Percentiles rank a stretch among this genome's conserved stretches.
Conservation (phyloP, 2,888 invertebrate species). For the Orchestes rusci region DNA sequence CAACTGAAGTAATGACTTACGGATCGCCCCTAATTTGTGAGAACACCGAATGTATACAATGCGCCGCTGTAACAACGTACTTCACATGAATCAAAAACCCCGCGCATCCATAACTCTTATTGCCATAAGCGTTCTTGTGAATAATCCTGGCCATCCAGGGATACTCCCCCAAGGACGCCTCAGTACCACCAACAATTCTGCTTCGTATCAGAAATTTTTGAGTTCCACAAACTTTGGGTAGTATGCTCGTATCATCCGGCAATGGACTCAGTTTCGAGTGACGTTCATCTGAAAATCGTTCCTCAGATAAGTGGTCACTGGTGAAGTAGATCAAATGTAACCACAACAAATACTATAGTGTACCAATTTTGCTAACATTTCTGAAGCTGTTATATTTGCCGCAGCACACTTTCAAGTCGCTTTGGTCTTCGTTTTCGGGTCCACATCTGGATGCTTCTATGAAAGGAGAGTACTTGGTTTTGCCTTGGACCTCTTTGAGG, state of each 20-base stretch:
- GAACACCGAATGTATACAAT: constrained; percentile 40
- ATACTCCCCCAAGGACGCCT: constrained; percentile 47
- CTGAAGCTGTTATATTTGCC: constrained; percentile 31
- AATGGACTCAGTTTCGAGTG: too few relatives aligned
- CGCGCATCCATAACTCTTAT: constrained; percentile 42
- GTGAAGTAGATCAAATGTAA: too few relatives aligned
- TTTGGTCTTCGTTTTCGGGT: constrained; percentile 29
- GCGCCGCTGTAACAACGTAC: constrained; percentile 51
- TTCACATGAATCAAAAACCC: constrained; percentile 48
- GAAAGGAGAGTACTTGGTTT: constrained; percentile 30
- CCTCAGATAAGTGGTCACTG: too few relatives aligned
- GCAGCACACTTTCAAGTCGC: constrained; percentile 38
- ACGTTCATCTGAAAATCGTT: too few relatives aligned
- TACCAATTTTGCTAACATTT: constrained; percentile 25
- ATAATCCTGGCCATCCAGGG: constrained; percentile 51
- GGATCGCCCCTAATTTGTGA: constrained; percentile 27
- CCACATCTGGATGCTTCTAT: constrained; percentile 34
- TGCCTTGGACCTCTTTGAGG: constrained; percentile 35
- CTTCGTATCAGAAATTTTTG: constrained; percentile 29
- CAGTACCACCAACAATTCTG: constrained; percentile 42
- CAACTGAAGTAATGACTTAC: constrained; percentile 15
- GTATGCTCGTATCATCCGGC: neutral
- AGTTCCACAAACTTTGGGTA: constrained; percentile 38
- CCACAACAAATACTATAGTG: too few relatives aligned
- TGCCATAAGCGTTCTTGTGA: constrained; percentile 39